phyloP scores from a whole-genome alignment of 2,888 invertebrate genomes.

The Lottia scabra region DNA sequence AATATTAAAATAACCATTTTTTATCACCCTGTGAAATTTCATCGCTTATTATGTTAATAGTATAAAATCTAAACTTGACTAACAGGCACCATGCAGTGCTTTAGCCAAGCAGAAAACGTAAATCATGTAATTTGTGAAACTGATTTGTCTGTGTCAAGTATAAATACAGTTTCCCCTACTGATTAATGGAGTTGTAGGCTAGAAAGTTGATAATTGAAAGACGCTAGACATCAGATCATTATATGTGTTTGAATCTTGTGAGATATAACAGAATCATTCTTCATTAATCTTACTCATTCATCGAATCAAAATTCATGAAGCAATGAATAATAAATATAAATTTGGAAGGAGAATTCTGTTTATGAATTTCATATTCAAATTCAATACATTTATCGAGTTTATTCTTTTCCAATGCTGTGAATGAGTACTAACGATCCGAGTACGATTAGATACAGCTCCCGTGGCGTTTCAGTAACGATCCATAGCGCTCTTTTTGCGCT shows the following conservation, averaged over 20 bases:
- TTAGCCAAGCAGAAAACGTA: slow-evolving; percentile 3
- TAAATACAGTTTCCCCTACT: slow-evolving; percentile 2
- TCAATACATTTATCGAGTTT: no score
- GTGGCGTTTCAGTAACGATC: no score
- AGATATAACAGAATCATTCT: not conserved
- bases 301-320: not conserved
- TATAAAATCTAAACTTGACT: not conserved
- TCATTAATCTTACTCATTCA: not conserved
- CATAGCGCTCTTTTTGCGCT: no score
- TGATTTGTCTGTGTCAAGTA: not conserved
- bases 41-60: not conserved
- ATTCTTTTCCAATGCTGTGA: no score
- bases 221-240: not conserved
- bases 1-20: not conserved
- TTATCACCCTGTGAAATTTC: not conserved
- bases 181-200: not conserved
- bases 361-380: no score
- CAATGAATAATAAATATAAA: not conserved
- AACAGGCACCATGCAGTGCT: not conserved
- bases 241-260: not conserved
- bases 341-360: no score
- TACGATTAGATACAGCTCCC: no score
- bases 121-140: not conserved
- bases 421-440: no score
- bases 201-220: not conserved